phyloP scores from a whole-genome alignment of 1,140 invertebrate species.

The Aphidius gifuensis region DNA sequence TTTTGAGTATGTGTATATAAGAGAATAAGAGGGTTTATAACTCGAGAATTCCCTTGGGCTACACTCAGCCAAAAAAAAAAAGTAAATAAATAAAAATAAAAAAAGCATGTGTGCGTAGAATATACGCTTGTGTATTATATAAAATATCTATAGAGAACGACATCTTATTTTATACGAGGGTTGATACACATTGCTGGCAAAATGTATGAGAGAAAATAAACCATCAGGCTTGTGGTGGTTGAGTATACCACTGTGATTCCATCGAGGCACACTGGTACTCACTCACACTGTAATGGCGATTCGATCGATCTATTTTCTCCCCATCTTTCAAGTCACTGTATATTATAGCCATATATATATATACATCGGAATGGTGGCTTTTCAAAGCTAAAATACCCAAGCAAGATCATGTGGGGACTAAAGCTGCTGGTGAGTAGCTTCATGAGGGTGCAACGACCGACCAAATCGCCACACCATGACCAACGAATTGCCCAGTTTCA shows the following conservation, averaged over 20 bases:
- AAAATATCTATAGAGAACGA: no score
- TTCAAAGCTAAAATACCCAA: constrained; percentile 40
- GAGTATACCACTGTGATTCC: constrained; percentile 44
- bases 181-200: constrained; percentile 41
- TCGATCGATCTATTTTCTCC: constrained; percentile 43
- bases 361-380: constrained; percentile 18
- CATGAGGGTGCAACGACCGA: constrained; percentile 13
- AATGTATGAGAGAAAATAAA: constrained; percentile 50
- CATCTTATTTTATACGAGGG: constrained; percentile 2
- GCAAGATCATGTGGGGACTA: constrained; percentile 30
- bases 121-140: no score
- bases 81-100: no score
- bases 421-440: constrained; percentile 8
- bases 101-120: no score
- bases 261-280: constrained; percentile 34
- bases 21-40: no score
- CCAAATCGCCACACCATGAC: constrained; percentile 11
- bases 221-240: constrained; percentile 34
- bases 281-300: constrained; percentile 47
- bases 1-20: not conserved
- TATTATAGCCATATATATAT: constrained; percentile 14
- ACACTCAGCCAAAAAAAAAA: no score
- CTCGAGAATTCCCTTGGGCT: no score
- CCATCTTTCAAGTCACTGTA: constrained; percentile 17
- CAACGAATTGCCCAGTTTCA: not conserved